These are phyloP conservation scores for Trematocara marginatum DNA, from an alignment of 2,113 vertebrate species.

Conservation along the genomic window DNA sequence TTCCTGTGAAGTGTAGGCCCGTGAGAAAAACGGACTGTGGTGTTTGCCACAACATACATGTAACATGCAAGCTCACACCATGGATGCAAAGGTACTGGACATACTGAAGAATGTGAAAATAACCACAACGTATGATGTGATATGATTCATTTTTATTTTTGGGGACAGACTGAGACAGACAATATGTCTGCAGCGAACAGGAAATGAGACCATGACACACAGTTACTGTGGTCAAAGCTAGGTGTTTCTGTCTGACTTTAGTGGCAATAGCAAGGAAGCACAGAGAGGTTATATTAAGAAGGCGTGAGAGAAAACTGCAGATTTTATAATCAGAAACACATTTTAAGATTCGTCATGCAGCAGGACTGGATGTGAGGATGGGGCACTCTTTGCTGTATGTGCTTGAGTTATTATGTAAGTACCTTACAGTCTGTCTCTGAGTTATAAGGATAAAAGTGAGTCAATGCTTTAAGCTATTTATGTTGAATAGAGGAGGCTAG, in stretches of 20 bases:
- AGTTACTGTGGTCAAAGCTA: background rate
- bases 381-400: background rate
- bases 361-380: background rate
- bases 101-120: background rate
- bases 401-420: background rate
- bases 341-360: background rate
- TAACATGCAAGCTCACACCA: background rate
- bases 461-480: too few relatives aligned
- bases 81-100: background rate
- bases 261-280: background rate
- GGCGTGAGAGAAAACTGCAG: background rate
- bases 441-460: background rate
- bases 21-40: background rate
- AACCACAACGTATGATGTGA: background rate
- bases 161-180: background rate
- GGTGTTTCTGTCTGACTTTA: background rate
- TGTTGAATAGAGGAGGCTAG: too few relatives aligned
- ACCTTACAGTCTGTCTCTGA: background rate
- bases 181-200: background rate
- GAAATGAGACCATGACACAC: background rate
- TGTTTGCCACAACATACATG: background rate
- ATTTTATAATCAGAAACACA: background rate
- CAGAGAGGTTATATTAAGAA: background rate
- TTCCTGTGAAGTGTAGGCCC: rapidly evolving
- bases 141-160: background rate